phyloP scores from a whole-genome alignment of 2,797 vertebrate genomes.

The Urophycis tenuis region DNA sequence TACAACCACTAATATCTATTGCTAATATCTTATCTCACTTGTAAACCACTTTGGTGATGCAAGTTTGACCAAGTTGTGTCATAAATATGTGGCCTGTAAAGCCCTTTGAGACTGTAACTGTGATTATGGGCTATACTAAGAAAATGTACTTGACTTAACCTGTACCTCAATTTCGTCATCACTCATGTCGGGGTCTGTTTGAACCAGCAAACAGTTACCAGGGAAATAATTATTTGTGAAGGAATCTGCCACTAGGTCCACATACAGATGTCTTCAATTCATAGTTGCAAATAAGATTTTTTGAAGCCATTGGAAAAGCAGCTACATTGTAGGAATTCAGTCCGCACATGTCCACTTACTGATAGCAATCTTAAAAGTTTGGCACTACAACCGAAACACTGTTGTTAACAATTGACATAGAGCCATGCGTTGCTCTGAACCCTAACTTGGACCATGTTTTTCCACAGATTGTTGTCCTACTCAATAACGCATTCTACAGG shows the following conservation, averaged over 20 bases:
- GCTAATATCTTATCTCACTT: not conserved
- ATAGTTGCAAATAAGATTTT: not conserved
- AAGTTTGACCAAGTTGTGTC: not conserved
- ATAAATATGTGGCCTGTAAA: too few relatives aligned
- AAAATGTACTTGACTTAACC: too few relatives aligned
- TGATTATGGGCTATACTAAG: too few relatives aligned
- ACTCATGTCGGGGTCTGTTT: not conserved
- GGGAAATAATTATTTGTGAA: not conserved
- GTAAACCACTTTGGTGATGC: not conserved
- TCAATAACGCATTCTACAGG: not conserved
- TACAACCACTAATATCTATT: too few relatives aligned
- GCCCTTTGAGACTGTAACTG: too few relatives aligned
- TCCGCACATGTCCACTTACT: not conserved
- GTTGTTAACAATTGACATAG: not conserved
- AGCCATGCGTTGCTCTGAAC: not conserved
- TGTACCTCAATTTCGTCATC: not conserved
- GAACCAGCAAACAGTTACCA: not conserved
- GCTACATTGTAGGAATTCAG: not conserved
- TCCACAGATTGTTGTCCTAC: not conserved
- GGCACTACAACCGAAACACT: not conserved
- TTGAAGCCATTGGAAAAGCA: not conserved
- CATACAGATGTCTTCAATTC: not conserved
- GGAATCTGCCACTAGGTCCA: not conserved
- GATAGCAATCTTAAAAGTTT: not conserved
- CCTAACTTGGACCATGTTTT: not conserved